A percentile compares a stretch with the other conserved stretches of the same genome.
Conservation (phyloP, 2,113 vertebrate genomes). For the Columba janthina region DNA sequence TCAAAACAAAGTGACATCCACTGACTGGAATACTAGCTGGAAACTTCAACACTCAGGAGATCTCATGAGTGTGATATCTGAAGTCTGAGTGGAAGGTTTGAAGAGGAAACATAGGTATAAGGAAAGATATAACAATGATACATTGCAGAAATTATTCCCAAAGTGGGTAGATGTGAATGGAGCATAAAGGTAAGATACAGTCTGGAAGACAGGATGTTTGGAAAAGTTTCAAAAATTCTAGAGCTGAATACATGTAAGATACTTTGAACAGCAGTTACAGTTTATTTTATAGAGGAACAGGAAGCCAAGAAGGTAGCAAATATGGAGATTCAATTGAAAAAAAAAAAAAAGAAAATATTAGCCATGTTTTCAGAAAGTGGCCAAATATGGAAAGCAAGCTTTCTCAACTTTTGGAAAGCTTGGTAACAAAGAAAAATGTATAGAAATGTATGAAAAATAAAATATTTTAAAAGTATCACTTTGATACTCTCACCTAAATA, state of each 20-base stretch:
- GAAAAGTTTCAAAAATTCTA: not conserved
- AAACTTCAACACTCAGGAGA: not conserved
- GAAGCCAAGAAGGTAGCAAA: not conserved
- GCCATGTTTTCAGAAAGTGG: not conserved
- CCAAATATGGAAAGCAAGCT: not conserved
- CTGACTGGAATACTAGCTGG: not conserved
- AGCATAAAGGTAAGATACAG: not conserved
- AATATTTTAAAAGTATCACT: not conserved
- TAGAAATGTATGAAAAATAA: not conserved
- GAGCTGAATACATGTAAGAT: not conserved
- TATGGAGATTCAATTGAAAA: not conserved
- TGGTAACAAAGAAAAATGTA: not conserved
- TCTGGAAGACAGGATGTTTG: not conserved
- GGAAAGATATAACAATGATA: not conserved
- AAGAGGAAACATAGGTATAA: not conserved
- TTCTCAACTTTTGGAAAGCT: not conserved
- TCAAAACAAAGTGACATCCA: not conserved
- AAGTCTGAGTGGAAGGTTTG: not conserved
- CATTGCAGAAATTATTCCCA: not conserved
- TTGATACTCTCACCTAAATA: not conserved
- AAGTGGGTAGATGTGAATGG: not conserved
- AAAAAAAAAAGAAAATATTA: not conserved
- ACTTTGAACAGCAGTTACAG: not conserved
- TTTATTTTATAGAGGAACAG: not conserved
- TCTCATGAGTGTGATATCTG: not conserved